Evolutionary conservation across 2,888 invertebrate genomes (phyloP).

Genomic region (Cheilosia grossa): DNA sequence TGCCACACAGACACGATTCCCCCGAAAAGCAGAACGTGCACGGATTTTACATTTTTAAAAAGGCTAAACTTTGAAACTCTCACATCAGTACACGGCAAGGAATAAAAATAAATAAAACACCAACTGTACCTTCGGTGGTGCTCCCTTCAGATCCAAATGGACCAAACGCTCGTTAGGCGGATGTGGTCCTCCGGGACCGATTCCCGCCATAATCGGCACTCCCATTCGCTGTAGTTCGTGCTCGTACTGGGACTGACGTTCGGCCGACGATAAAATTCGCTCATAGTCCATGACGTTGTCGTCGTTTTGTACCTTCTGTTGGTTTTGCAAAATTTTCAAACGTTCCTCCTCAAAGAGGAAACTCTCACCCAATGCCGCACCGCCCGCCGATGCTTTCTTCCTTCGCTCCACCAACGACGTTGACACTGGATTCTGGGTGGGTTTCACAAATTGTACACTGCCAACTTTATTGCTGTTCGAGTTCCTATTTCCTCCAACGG

Average conservation of each 20-base stretch:
- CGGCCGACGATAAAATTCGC: slow-evolving; percentile 81
- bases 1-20: background rate
- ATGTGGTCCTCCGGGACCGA: slow-evolving; percentile 81
- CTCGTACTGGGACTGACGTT: slow-evolving; percentile 82
- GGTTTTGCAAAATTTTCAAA: slow-evolving; percentile 82
- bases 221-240: slow-evolving; percentile 83
- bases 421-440: slow-evolving; percentile 77
- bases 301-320: slow-evolving; percentile 83
- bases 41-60: slow-evolving; percentile 34
- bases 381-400: slow-evolving; percentile 78
- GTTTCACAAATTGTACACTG: slow-evolving; percentile 79
- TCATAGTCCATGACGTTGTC: slow-evolving; percentile 80
- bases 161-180: slow-evolving; percentile 85
- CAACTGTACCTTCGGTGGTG: slow-evolving; percentile 86
- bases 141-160: slow-evolving; percentile 91
- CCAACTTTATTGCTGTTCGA: slow-evolving; percentile 74
- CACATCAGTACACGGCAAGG: background rate
- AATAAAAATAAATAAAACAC: slow-evolving; percentile 15
- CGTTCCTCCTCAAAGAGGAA: slow-evolving; percentile 83
- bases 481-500: slow-evolving; percentile 60
- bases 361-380: slow-evolving; percentile 79
- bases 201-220: slow-evolving; percentile 81
- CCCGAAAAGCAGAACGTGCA: slow-evolving; percentile 36
- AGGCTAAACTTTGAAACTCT: slow-evolving; percentile 42
- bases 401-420: slow-evolving; percentile 77